Percentiles rank a stretch among this genome's conserved stretches.
phyloP scores from a whole-genome alignment of 2,888 invertebrate genomes.

The Amphipyra tragopoginis region DNA sequence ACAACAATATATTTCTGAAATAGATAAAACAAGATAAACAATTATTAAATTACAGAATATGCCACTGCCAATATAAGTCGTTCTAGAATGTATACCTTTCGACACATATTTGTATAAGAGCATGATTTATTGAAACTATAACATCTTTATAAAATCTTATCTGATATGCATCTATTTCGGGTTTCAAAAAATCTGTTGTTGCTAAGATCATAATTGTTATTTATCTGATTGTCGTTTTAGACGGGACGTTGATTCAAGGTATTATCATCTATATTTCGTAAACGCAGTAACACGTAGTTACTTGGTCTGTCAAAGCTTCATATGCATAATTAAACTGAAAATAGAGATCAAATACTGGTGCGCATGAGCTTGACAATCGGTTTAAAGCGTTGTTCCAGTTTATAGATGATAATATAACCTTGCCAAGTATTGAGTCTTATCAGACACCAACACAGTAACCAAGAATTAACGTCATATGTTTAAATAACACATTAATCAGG shows the following conservation, averaged over 20 bases:
- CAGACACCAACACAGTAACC: conserved; percentile 23
- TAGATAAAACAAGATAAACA: conserved; percentile 66
- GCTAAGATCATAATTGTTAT: conserved; percentile 16
- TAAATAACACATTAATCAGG: conserved; percentile 38
- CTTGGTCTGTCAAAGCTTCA: conserved; percentile 25
- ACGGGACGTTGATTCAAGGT: conserved; percentile 34
- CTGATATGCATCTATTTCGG: conserved; percentile 62
- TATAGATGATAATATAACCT: conserved; percentile 34
- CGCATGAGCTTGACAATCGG: conserved; percentile 28
- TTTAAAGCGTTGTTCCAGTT: conserved; percentile 24
- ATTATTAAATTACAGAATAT: conserved; percentile 58
- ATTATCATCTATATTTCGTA: conserved; percentile 24
- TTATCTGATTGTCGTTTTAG: conserved; percentile 10
- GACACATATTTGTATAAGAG: conserved; percentile 52
- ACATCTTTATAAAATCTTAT: conserved; percentile 59
- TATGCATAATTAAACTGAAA: conserved; percentile 33
- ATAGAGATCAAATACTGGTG: conserved; percentile 48
- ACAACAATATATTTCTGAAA: conserved; percentile 78
- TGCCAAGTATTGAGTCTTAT: conserved; percentile 12
- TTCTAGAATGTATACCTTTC: conserved; percentile 41
- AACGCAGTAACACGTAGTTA: conserved; percentile 14
- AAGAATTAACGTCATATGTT: conserved; percentile 46
- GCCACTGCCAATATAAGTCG: conserved; percentile 57
- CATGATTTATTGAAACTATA: conserved; percentile 64
- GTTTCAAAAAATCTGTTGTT: conserved; percentile 42